A percentile compares a stretch with the other conserved stretches of the same genome.
Conservation (phyloP, 2,888 invertebrate species). For the Diarsia dahlii region DNA sequence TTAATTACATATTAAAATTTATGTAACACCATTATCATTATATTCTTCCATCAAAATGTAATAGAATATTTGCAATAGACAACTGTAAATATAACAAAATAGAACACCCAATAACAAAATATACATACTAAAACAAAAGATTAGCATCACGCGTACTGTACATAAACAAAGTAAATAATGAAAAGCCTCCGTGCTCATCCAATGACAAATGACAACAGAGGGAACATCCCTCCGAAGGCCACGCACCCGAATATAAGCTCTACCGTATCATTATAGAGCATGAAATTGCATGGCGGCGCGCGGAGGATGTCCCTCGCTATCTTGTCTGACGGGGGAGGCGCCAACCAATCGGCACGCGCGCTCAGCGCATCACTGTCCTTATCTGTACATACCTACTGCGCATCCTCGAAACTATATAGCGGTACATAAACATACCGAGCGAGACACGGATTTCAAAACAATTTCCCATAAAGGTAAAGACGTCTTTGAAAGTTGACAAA, state of each 20-base stretch:
- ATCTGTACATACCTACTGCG: constrained; percentile 85
- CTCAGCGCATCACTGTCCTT: constrained; percentile 86
- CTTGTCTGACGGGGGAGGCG: constrained; percentile 90
- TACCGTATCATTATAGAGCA: constrained; percentile 65
- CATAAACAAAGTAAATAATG: constrained; percentile 84
- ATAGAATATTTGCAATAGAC: background rate
- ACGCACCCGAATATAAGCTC: constrained; percentile 70
- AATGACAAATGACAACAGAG: constrained; percentile 89
- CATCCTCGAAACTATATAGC: constrained; percentile 71
- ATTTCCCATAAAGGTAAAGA: constrained; percentile 12
- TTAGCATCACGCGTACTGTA: constrained; percentile 64
- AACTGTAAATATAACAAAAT: background rate
- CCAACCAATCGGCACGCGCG: constrained; percentile 83
- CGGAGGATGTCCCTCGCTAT: constrained; percentile 89
- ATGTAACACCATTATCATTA: background rate
- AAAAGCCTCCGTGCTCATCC: constrained; percentile 87
- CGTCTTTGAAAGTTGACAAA: constrained; percentile 49
- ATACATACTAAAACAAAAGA: constrained; percentile 41
- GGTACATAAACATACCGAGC: constrained; percentile 31
- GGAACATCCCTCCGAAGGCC: constrained; percentile 85
- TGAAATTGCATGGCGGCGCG: constrained; percentile 63
- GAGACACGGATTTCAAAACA: constrained; percentile 16
- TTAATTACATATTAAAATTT: background rate
- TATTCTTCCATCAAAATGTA: background rate
- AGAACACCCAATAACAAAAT: constrained; percentile 16